A percentile compares a stretch with the other conserved stretches of the same genome.
Conservation (phyloP, 1,140 invertebrate species). For the Heliothis subflexa region DNA sequence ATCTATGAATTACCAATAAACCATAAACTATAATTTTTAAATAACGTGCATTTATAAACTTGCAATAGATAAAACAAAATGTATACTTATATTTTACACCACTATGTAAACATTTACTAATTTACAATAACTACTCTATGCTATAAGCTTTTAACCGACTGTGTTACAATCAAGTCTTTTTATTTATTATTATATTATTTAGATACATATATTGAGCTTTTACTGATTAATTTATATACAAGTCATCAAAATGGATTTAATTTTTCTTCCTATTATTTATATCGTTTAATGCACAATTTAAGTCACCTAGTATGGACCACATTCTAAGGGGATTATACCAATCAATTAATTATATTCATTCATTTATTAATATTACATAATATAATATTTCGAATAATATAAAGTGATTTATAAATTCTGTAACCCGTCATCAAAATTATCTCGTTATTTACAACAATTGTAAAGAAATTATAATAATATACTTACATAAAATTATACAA, state of each 20-base stretch:
- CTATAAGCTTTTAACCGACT: conserved; percentile 78
- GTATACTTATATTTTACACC: conserved; percentile 7
- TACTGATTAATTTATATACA: conserved; percentile 79
- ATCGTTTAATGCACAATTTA: conserved; percentile 83
- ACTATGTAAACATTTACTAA: conserved; percentile 70
- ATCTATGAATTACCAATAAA: conserved; percentile 67
- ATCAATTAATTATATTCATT: conserved; percentile 48
- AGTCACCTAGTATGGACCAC: conserved; percentile 84
- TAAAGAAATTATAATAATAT: conserved; percentile 34
- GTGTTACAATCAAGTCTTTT: conserved; percentile 81
- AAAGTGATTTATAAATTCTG: conserved; percentile 51
- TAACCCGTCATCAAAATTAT: conserved; percentile 52
- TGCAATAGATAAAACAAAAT: conserved; percentile 59
- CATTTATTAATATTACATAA: conserved; percentile 45
- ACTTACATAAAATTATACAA: conserved; percentile 36
- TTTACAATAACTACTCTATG: conserved; percentile 73
- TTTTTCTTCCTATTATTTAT: conserved; percentile 63
- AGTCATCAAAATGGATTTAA: conserved; percentile 58
- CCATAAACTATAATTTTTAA: conserved; percentile 54
- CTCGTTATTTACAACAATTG: conserved; percentile 38
- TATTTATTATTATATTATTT: conserved; percentile 72
- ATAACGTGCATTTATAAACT: conserved; percentile 71
- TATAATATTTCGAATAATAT: conserved; percentile 37
- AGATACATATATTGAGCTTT: conserved; percentile 81
- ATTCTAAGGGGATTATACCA: conserved; percentile 70